Evolutionary conservation across 92 coral and sea anemone species (phyloP).

Genomic region (Montipora capitata): DNA sequence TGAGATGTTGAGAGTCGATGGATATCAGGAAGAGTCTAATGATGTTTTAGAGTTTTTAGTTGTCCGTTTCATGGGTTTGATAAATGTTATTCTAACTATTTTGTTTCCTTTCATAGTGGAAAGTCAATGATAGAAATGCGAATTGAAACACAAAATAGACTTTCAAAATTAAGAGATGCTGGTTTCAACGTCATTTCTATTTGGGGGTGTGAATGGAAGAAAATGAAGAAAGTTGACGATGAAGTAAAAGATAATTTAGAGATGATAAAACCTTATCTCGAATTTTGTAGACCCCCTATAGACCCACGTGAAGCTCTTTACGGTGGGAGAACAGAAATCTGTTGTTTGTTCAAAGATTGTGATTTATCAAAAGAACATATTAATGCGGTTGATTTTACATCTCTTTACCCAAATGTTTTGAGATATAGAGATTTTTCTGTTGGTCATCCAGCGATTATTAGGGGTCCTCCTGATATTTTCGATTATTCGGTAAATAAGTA

Average conservation of each 20-base stretch:
- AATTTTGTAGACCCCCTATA: not conserved
- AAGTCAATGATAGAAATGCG: too few species aligned
- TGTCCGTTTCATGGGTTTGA: too few species aligned
- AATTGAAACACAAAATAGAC: not conserved
- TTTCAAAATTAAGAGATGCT: not conserved
- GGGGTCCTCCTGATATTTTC: not conserved
- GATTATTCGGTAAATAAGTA: not conserved
- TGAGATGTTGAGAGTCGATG: not conserved
- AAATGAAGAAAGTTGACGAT: not conserved
- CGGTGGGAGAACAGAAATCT: too few species aligned
- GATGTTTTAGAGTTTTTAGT: too few species aligned
- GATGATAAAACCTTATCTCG: not conserved
- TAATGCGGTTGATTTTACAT: not conserved
- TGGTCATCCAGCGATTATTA: not conserved
- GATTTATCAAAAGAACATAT: too few species aligned
- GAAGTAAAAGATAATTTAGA: not conserved
- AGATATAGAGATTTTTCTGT: not conserved
- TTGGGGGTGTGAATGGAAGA: too few species aligned
- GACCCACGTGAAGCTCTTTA: too few species aligned
- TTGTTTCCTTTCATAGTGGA: too few species aligned
- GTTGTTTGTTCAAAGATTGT: too few species aligned
- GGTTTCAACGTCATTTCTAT: too few species aligned
- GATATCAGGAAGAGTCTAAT: too few species aligned
- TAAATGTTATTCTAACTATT: too few species aligned
- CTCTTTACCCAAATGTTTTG: not conserved